Percentiles rank a stretch among this genome's conserved stretches.
phyloP scores from a whole-genome alignment of 1,140 invertebrate genomes.

The Conus ventricosus region DNA sequence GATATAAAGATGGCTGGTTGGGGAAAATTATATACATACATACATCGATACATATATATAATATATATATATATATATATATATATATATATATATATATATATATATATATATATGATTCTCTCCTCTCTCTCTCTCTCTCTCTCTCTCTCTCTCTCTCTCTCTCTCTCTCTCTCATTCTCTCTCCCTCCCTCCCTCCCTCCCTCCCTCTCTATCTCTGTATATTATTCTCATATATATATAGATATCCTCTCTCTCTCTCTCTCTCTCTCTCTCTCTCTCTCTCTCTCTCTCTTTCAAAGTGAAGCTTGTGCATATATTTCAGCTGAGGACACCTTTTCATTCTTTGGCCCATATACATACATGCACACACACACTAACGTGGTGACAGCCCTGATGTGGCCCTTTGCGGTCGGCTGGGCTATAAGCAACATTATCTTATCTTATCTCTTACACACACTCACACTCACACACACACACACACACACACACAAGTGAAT shows the following conservation, averaged over 20 bases:
- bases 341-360: neutral
- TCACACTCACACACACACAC: slow-evolving; percentile 9
- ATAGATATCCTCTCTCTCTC: no score
- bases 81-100: neutral
- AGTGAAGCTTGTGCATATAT: neutral
- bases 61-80: no score
- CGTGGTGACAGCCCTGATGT: no score
- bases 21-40: no score
- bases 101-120: neutral
- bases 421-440: no score
- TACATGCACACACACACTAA: neutral
- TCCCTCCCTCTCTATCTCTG: neutral
- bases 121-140: neutral
- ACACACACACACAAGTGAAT: neutral
- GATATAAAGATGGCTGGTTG: no score
- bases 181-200: neutral
- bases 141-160: neutral
- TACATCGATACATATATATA: no score
- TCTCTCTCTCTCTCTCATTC: slow-evolving; percentile 4
- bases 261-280: slow-evolving; percentile 1
- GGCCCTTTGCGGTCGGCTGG: no score
- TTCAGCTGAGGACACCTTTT: no score
- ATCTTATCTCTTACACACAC: neutral
- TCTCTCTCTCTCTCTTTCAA: neutral
- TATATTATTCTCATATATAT: no score